A percentile compares a stretch with the other conserved stretches of the same genome.
Conservation (phyloP, 2,888 invertebrate species). For the Eupithecia insigniata region DNA sequence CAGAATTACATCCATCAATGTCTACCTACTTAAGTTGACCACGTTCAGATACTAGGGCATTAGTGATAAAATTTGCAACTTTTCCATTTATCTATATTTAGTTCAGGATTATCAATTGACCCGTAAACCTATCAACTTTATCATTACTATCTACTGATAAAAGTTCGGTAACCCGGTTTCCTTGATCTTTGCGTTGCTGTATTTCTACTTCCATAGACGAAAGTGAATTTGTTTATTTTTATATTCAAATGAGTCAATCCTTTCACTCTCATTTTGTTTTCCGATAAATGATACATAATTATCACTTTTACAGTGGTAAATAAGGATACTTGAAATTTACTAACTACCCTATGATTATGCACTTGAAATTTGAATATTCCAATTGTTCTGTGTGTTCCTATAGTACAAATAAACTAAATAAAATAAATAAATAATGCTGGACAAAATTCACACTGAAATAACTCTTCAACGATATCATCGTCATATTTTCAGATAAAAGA, state of each 20-base stretch:
- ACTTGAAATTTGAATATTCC: no score
- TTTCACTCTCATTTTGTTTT: no score
- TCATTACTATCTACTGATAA: slow-evolving; percentile 30
- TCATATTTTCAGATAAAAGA: background rate
- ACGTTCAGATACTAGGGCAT: slow-evolving; percentile 22
- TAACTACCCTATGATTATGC: no score
- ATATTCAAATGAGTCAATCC: background rate
- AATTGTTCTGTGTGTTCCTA: no score
- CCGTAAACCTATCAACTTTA: slow-evolving; percentile 27
- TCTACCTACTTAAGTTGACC: slow-evolving; percentile 27
- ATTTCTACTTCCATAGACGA: background rate
- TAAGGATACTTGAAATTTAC: no score
- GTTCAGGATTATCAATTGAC: slow-evolving; percentile 29
- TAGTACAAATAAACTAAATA: no score
- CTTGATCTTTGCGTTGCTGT: slow-evolving; percentile 29
- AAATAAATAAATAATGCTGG: no score
- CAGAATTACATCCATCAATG: slow-evolving; percentile 27
- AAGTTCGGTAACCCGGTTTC: slow-evolving; percentile 31
- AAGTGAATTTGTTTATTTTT: background rate
- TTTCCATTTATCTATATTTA: slow-evolving; percentile 29
- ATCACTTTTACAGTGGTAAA: background rate
- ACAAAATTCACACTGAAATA: no score
- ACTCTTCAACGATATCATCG: background rate
- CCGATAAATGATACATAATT: background rate
- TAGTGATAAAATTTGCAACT: slow-evolving; percentile 30